Conservation (phyloP, 2,113 vertebrate genomes). For the Antennarius striatus region DNA sequence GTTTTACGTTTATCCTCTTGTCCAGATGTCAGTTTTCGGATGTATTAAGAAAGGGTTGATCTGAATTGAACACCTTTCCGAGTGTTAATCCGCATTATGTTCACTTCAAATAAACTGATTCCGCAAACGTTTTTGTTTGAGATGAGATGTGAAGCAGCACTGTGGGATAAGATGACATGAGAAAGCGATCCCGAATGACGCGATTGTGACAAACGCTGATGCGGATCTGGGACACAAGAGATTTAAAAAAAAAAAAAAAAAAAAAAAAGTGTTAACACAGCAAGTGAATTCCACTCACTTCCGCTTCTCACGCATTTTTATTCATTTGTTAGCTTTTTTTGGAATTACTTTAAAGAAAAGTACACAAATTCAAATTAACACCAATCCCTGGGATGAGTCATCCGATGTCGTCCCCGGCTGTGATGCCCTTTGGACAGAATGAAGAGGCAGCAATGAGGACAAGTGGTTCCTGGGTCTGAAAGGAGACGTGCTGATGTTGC, state of each 20-base stretch:
- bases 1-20: not conserved
- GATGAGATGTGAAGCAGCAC: too few relatives aligned
- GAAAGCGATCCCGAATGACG: slow-evolving; percentile 10
- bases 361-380: not conserved
- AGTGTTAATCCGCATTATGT: too few relatives aligned
- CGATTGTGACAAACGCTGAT: too few relatives aligned
- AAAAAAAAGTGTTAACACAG: slow-evolving; percentile 32
- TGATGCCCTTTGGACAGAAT: not conserved
- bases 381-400: not conserved
- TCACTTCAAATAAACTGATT: too few relatives aligned
- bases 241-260: slow-evolving; percentile 6
- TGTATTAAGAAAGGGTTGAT: not conserved
- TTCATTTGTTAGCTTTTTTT: too few relatives aligned
- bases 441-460: not conserved
- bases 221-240: slow-evolving; percentile 36
- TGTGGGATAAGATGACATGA: slow-evolving; percentile 10
- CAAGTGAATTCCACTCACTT: slow-evolving; percentile 9
- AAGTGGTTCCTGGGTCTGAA: not conserved
- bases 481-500: slow-evolving; percentile 28
- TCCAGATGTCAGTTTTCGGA: slow-evolving; percentile 29
- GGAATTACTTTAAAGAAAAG: not conserved
- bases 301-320: not conserved
- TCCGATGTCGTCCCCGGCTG: not conserved
- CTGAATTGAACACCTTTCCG: not conserved
- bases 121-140: too few relatives aligned